Base-by-base conservation (phyloP, 2,113 vertebrate genomes). In the Chionomys nivalis region DNA sequence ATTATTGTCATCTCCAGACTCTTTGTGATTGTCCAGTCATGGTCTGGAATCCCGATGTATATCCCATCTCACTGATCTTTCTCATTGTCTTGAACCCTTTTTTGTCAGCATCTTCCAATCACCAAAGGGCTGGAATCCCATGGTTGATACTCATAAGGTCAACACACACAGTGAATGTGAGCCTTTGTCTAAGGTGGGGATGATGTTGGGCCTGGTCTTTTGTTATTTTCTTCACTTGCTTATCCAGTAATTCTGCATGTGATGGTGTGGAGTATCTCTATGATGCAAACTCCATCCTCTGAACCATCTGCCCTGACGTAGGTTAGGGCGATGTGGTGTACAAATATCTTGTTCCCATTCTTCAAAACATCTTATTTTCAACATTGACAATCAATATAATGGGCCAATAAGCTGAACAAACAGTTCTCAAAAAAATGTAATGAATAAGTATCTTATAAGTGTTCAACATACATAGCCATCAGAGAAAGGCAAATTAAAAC, bases 1-100 rank as follows among this genome's bases (percentile, higher is more conserved):
- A 19, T 58, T 58, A 28, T 24, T 28, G 24, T 58, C 87, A 24
- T 88, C 47, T 97, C 99, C 98, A 87, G 98, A 99, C 78, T 98
- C 99, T 98, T 97, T 99, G 99, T 99, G 99, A 98, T 99, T 99
- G 96, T 97, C 98, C 97, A 99, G 99, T 95, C 98, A 98, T 97
- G 99, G 99, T 98, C 99, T 97, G 97, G 99, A 99, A 97, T 99
- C 99, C 99, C 16, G 99, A 98, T 99, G 99, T 98, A 99, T 99
- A 98, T 99, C 98, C 42, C 99, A 99, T 97, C 99, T 99, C 98
- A 98, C 98, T 97, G 99, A 99, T 99, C 99, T 99, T 93, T 98
- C 99, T 96, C 98, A 98, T 49, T 99, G 99, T 98, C 98, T 98
- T 98, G 98, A 98, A 98, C 98, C 99, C 97, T 99, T 55, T 49